A percentile compares a stretch with the other conserved stretches of the same genome.
These are phyloP conservation scores for Sterrhoptilus dennistouni DNA, from an alignment of 2,113 vertebrate species.

Conservation along the genomic window DNA sequence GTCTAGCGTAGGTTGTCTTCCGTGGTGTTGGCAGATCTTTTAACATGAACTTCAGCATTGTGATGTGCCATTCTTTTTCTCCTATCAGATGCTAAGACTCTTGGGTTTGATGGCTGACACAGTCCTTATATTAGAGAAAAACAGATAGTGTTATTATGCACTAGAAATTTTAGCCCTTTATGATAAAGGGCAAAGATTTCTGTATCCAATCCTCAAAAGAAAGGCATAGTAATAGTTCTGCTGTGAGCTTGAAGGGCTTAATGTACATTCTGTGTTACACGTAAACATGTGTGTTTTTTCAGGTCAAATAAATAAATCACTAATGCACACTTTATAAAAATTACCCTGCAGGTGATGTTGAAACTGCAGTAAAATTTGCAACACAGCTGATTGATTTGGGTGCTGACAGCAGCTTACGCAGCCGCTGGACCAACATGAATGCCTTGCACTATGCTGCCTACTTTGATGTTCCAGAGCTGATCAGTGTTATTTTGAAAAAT, in stretches of 20 bases:
- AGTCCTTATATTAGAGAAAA: background rate
- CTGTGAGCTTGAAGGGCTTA: background rate
- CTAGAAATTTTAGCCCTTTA: background rate
- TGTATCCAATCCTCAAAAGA: background rate
- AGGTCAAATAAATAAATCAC: background rate
- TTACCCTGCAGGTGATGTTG: slow-evolving; percentile 84
- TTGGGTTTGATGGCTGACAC: background rate
- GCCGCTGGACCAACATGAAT: slow-evolving; percentile 98
- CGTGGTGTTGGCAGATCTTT: background rate
- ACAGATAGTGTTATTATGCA: background rate
- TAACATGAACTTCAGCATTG: background rate
- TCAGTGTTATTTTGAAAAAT: slow-evolving; percentile 87
- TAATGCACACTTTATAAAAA: background rate
- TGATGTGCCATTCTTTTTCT: background rate
- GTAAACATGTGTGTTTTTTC: background rate
- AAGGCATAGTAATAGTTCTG: background rate
- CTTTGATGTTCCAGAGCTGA: slow-evolving; percentile 94
- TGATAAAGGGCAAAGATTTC: background rate
- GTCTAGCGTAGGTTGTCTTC: background rate
- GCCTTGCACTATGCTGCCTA: slow-evolving; percentile 97
- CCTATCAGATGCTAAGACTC: background rate
- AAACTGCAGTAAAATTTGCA: slow-evolving; percentile 88
- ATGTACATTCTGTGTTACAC: background rate
- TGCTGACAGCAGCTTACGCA: slow-evolving; percentile 88
- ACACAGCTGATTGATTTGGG: slow-evolving; percentile 86